Percentiles rank a stretch among this genome's conserved stretches.
Conservation (phyloP, 1,140 invertebrate species). For the Megalonaias nervosa region DNA sequence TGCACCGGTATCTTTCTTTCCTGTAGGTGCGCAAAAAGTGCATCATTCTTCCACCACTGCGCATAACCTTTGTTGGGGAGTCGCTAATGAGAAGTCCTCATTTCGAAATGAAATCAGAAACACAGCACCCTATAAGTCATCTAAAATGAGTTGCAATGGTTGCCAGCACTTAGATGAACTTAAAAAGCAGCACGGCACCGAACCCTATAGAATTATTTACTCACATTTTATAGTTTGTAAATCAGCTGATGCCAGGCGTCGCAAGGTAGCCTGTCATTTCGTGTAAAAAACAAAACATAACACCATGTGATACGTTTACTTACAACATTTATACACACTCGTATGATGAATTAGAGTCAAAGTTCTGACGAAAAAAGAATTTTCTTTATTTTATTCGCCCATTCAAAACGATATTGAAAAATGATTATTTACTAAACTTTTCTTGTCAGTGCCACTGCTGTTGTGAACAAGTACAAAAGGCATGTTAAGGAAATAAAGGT, state of each 20-base stretch:
- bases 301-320: too few relatives aligned
- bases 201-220: slow-evolving; percentile 83
- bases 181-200: slow-evolving; percentile 82
- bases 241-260: slow-evolving; percentile 79
- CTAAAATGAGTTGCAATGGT: slow-evolving; percentile 71
- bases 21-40: slow-evolving; percentile 16
- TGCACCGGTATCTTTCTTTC: neutral
- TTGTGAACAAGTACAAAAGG: too few relatives aligned
- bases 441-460: too few relatives aligned
- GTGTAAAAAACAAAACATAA: neutral
- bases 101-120: slow-evolving; percentile 44
- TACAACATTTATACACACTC: too few relatives aligned
- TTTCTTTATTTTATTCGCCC: too few relatives aligned
- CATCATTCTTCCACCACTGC: slow-evolving; percentile 25
- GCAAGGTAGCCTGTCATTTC: slow-evolving; percentile 76
- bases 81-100: slow-evolving; percentile 18
- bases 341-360: too few relatives aligned
- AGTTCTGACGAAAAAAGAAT: too few relatives aligned
- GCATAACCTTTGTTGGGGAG: slow-evolving; percentile 52
- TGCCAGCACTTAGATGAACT: slow-evolving; percentile 85
- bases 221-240: slow-evolving; percentile 83
- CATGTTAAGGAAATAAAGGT: too few relatives aligned
- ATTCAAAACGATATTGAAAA: too few relatives aligned
- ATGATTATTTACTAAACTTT: too few relatives aligned
- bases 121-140: slow-evolving; percentile 19